Evolutionary conservation across 2,113 vertebrate genomes (phyloP).

Genomic region (Syngnathoides biaculeatus): DNA sequence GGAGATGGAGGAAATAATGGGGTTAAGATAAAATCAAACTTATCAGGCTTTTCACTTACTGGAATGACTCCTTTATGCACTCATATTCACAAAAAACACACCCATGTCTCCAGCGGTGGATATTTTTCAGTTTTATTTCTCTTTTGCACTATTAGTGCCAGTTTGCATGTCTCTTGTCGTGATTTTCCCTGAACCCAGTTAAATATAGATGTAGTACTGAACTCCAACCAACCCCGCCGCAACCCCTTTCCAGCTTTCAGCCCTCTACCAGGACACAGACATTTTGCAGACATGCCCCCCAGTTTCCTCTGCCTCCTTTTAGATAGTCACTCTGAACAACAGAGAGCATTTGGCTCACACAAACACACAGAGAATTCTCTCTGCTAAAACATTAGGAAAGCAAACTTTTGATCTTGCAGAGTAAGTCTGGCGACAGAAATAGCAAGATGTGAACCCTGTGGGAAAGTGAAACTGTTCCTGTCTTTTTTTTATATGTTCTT

Average conservation of each 20-base stretch:
- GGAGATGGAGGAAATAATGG: constrained; percentile 47
- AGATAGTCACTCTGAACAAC: constrained; percentile 14
- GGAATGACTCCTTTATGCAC: constrained; percentile 20
- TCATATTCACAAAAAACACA: constrained; percentile 1
- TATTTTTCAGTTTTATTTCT: constrained; percentile 7
- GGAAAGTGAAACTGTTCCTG: constrained; percentile 41
- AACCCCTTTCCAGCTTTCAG: constrained; percentile 26
- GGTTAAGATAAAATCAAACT: constrained; percentile 50
- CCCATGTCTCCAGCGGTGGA: neutral
- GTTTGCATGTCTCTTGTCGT: constrained; percentile 11
- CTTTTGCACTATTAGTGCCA: constrained; percentile 13
- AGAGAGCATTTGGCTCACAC: neutral
- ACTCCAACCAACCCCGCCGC: constrained; percentile 15
- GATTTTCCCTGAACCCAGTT: constrained; percentile 14
- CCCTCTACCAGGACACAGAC: constrained; percentile 14
- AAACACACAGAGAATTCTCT: constrained; percentile 33
- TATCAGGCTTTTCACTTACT: constrained; percentile 42
- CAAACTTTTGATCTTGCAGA: constrained; percentile 47
- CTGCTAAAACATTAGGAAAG: constrained; percentile 45
- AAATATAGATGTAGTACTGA: constrained; percentile 31
- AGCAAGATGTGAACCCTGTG: constrained; percentile 48
- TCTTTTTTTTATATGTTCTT: constrained; percentile 42
- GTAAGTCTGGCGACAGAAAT: constrained; percentile 45
- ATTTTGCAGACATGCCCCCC: constrained; percentile 15
- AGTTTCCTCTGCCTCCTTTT: constrained; percentile 23